Conservation (phyloP, 1,140 invertebrate species). For the Drosophila nasuta region DNA sequence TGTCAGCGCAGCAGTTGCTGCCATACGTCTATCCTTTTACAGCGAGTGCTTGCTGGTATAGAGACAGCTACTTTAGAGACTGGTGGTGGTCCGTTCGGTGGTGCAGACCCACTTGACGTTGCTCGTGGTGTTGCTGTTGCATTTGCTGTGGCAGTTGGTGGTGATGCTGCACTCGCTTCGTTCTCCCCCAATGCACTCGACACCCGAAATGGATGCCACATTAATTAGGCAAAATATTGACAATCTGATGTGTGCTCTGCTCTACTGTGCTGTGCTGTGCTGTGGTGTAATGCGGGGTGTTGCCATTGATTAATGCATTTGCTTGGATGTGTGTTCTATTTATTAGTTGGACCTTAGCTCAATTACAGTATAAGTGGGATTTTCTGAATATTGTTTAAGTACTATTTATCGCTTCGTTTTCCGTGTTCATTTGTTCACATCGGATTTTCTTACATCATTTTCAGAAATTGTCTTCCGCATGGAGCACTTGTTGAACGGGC, state of each 20-base stretch:
- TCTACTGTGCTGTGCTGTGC: neutral
- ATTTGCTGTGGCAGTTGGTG: too few species aligned
- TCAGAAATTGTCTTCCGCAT: neutral
- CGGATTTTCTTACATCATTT: neutral
- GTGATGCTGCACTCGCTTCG: neutral
- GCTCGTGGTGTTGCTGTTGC: neutral
- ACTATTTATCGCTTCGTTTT: conserved; percentile 6
- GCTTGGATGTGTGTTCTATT: conserved; percentile 28
- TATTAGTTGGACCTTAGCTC: conserved; percentile 43
- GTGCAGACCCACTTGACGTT: conserved; percentile 19
- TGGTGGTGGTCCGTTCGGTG: conserved; percentile 58
- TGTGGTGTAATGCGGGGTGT: conserved; percentile 36
- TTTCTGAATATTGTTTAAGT: neutral
- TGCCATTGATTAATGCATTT: conserved; percentile 66
- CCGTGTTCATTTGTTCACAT: neutral
- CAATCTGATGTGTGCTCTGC: conserved; percentile 56
- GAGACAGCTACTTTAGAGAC: conserved; percentile 58
- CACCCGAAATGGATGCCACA: conserved; percentile 77
- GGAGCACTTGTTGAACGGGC: conserved; percentile 25
- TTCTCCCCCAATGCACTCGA: conserved; percentile 62
- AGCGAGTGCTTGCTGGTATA: neutral
- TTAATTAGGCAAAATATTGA: conserved; percentile 82
- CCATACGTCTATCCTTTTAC: conserved; percentile 55
- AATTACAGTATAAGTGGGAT: conserved; percentile 1
- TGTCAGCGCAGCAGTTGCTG: conserved; percentile 77